A percentile compares a stretch with the other conserved stretches of the same genome.
These are phyloP conservation scores for Anser cygnoides DNA, from an alignment of 2,113 vertebrate species.

Conservation along the genomic window DNA sequence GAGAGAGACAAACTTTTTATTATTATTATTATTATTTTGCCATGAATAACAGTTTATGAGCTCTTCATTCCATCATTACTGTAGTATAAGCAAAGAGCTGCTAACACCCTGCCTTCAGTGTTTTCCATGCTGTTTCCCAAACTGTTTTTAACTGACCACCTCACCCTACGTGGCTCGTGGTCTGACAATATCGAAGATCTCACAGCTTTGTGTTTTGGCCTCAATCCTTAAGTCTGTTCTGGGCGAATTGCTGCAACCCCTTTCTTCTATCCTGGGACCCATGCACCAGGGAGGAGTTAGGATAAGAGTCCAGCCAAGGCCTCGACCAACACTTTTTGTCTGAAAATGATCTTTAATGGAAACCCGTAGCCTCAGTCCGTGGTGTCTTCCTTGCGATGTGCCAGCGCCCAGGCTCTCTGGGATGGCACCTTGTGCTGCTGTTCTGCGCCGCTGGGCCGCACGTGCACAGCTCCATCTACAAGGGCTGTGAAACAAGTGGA, in stretches of 20 bases:
- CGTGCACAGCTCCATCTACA: not conserved
- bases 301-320: not conserved
- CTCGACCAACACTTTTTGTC: not conserved
- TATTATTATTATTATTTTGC: not conserved
- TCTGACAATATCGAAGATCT: not conserved
- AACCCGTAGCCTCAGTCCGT: accelerated
- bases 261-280: not conserved
- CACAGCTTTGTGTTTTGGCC: not conserved
- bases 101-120: not conserved
- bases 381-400: not conserved
- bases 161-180: not conserved
- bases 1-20: accelerated
- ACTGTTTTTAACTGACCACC: not conserved
- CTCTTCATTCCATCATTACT: not conserved
- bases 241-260: not conserved
- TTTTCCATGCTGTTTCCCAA: not conserved
- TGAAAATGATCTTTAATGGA: not conserved
- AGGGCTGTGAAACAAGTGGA: not conserved
- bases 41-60: not conserved
- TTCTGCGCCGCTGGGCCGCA: not conserved
- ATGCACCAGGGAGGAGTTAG: not conserved
- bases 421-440: not conserved
- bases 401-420: not conserved
- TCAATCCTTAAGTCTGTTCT: not conserved
- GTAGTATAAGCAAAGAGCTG: not conserved